A percentile compares a stretch with the other conserved stretches of the same genome.
These are phyloP conservation scores for Morone saxatilis DNA, from an alignment of 2,113 vertebrate species.

Conservation along the genomic window DNA sequence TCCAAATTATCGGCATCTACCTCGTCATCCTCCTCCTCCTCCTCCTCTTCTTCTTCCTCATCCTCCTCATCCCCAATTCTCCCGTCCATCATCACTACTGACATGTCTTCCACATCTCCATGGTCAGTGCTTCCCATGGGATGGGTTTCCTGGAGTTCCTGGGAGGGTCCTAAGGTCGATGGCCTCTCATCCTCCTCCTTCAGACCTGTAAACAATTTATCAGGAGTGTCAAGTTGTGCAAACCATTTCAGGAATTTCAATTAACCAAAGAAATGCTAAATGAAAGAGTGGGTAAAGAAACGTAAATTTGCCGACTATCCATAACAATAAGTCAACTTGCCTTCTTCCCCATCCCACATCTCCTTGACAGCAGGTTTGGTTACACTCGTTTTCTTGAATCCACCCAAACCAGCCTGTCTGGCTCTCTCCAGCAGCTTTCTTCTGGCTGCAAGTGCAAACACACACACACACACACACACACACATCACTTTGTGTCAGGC, in stretches of 20 bases:
- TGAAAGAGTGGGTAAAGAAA: background rate
- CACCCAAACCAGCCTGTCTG: constrained; percentile 80
- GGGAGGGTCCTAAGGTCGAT: constrained; percentile 77
- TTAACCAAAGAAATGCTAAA: background rate
- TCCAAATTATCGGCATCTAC: constrained; percentile 57
- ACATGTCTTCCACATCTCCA: constrained; percentile 64
- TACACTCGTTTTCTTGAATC: constrained; percentile 82
- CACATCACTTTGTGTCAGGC: constrained; percentile 22
- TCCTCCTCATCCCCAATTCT: constrained; percentile 57
- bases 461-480: constrained; percentile 29
- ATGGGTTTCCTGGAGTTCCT: constrained; percentile 85
- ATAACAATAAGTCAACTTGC: constrained; percentile 71
- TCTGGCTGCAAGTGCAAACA: constrained; percentile 73
- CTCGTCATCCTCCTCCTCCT: constrained; percentile 52
- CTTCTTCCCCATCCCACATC: constrained; percentile 92
- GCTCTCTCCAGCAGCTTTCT: constrained; percentile 81
- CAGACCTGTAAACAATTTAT: constrained; percentile 68
- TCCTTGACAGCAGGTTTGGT: constrained; percentile 81
- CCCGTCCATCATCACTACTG: constrained; percentile 65
- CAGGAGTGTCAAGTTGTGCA: background rate
- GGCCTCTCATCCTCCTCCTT: constrained; percentile 85
- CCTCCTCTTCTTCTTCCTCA: constrained; percentile 60
- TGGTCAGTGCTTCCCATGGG: constrained; percentile 67
- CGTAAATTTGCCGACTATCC: background rate
- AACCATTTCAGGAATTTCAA: background rate